Evolutionary conservation across 1,140 invertebrate genomes (phyloP), one percentile per base, ranked within the genome.

Genomic region (Hydropsyche tenuis): DNA sequence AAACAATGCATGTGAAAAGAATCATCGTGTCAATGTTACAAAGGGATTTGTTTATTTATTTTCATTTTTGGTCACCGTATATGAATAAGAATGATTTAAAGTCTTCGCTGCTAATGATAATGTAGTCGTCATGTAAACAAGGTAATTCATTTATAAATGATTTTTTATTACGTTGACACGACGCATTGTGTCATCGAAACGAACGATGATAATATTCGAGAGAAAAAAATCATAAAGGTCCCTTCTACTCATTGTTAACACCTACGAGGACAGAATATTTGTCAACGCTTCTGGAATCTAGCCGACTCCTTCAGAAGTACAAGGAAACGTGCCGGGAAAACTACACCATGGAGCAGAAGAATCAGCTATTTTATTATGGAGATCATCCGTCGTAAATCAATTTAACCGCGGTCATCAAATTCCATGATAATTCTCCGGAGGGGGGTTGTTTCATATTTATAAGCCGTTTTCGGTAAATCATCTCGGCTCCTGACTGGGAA

Each of bases 401-500:
- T 70, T 70, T 70, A 70, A 70, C 48, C 46, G 45, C 46, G 68
- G 68, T 56, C 68, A 70, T 70, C 48, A 56, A 60, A 70, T 70
- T 70, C 68, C 48, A 70, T 23, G 65, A 25, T 68, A 68, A 68
- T 68, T 14, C 23, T 60, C 23, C 9, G 56, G 56, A 20, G 56
- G 22, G 11, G 51, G 51, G 16, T 56, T 20, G 43, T 73, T 73
- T 77, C 72, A 22, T 53, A 72, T 77, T 72, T 60, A 69, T 71
- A 64, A 65, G 63, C 62, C 25, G 71, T 69, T 74, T 74, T 72
- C 75, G 25, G 75, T 77, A 77, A 77, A 77, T 77, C 75, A 77
- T 71, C 51, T 14, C 37, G 62, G 72, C 75, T 77, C 72, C 75
- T 69, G 18, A 37, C 30, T 37, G 9, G 30, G 30, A 37, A 37